These are phyloP conservation scores for Pyrgus malvae DNA, from an alignment of 2,888 invertebrate species.

Conservation along the genomic window DNA sequence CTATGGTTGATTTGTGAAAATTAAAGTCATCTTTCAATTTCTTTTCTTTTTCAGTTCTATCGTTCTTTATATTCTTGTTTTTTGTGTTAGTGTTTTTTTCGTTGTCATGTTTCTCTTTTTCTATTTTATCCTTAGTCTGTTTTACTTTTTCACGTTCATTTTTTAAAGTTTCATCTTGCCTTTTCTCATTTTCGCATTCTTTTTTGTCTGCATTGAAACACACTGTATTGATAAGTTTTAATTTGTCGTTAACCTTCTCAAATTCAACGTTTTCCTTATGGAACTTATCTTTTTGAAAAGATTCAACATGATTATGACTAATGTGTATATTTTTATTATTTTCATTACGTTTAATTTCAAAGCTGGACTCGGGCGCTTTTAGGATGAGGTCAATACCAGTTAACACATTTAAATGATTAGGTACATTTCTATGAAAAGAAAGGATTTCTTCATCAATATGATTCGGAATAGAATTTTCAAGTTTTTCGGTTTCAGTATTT, in stretches of 20 bases:
- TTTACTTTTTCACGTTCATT: constrained; percentile 65
- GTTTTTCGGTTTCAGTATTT: constrained; percentile 45
- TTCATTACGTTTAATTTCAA: constrained; percentile 47
- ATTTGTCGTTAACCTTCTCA: constrained; percentile 66
- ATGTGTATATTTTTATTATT: constrained; percentile 53
- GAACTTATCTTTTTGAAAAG: constrained; percentile 49
- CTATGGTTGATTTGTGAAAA: constrained; percentile 46
- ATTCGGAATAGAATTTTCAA: constrained; percentile 45
- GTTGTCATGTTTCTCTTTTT: constrained; percentile 66
- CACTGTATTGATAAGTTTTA: constrained; percentile 50
- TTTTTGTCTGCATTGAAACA: constrained; percentile 48
- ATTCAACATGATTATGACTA: constrained; percentile 44
- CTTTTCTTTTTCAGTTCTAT: constrained; percentile 58
- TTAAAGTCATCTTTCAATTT: constrained; percentile 49
- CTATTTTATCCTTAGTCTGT: constrained; percentile 58
- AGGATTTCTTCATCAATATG: constrained; percentile 53
- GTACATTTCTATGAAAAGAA: constrained; percentile 50
- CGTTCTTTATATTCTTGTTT: constrained; percentile 53
- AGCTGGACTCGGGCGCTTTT: constrained; percentile 45
- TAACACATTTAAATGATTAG: constrained; percentile 49
- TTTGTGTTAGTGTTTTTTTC: constrained; percentile 62
- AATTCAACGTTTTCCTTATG: too few species aligned
- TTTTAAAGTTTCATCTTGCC: constrained; percentile 60
- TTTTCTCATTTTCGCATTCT: constrained; percentile 58
- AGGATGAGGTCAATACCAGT: constrained; percentile 51